Conservation (phyloP, 2,113 vertebrate genomes). For the Mus spicilegus region DNA sequence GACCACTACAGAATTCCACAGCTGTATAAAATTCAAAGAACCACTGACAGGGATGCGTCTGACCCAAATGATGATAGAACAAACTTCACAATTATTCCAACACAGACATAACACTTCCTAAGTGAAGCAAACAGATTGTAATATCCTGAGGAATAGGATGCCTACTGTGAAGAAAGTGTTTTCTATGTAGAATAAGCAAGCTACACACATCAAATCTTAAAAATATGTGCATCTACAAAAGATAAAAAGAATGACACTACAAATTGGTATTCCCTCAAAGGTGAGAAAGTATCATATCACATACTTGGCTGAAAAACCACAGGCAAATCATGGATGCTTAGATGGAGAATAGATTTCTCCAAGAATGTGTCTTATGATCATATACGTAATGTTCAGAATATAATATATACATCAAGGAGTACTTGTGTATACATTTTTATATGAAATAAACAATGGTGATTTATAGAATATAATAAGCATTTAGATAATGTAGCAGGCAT, state of each 20-base stretch:
- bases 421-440: too few relatives aligned
- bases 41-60: background rate
- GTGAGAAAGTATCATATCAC: background rate
- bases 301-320: background rate
- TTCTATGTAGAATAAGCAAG: background rate
- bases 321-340: background rate
- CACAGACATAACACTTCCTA: background rate
- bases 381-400: background rate
- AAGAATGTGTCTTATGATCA: background rate
- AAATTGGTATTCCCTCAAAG: background rate
- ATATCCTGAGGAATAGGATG: background rate
- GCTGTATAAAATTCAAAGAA: background rate
- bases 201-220: background rate
- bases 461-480: background rate
- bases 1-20: background rate
- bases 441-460: background rate
- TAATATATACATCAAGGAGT: background rate
- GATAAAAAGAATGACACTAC: background rate
- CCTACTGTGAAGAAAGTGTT: background rate
- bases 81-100: background rate
- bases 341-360: background rate
- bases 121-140: background rate
- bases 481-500: background rate
- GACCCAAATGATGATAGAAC: too few relatives aligned
- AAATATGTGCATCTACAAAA: background rate